Evolutionary conservation across 2,888 invertebrate genomes (phyloP).

Genomic region (Cerceris rybyensis): DNA sequence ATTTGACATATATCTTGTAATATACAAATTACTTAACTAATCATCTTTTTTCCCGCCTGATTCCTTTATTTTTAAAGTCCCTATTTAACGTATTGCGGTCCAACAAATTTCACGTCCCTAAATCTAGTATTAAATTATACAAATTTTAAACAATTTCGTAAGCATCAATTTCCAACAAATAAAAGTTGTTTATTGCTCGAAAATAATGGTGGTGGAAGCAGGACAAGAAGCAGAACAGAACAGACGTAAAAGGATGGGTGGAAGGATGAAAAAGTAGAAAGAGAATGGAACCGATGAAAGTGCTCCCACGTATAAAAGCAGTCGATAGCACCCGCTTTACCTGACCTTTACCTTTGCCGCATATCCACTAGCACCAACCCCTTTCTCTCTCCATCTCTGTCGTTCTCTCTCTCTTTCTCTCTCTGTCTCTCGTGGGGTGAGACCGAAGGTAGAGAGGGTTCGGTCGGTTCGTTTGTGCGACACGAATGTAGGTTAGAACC

Average conservation of each 20-base stretch:
- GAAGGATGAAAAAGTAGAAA: conserved; percentile 13
- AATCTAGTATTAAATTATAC: no score
- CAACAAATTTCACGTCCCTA: no score
- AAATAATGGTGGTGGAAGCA: no score
- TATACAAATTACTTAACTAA: no score
- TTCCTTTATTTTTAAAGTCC: no score
- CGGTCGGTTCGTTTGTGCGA: conserved; percentile 51
- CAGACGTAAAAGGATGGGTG: background rate
- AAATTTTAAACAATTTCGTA: no score
- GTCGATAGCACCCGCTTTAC: conserved; percentile 61
- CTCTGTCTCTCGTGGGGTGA: conserved; percentile 13
- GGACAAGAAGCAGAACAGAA: background rate
- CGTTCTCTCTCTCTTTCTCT: conserved; percentile 37
- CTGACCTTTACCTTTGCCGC: conserved; percentile 77
- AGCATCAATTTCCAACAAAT: no score
- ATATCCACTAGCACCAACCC: conserved; percentile 44
- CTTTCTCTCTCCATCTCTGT: conserved; percentile 15
- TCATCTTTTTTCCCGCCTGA: no score
- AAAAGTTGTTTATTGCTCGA: no score
- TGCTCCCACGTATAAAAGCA: conserved; percentile 61
- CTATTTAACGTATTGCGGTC: no score
- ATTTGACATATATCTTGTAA: no score
- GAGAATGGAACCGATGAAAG: conserved; percentile 55
- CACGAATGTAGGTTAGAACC: conserved; percentile 67
- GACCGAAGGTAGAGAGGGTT: conserved; percentile 15